phyloP scores from a whole-genome alignment of 1,140 invertebrate species.

The Ceratina australensis region DNA sequence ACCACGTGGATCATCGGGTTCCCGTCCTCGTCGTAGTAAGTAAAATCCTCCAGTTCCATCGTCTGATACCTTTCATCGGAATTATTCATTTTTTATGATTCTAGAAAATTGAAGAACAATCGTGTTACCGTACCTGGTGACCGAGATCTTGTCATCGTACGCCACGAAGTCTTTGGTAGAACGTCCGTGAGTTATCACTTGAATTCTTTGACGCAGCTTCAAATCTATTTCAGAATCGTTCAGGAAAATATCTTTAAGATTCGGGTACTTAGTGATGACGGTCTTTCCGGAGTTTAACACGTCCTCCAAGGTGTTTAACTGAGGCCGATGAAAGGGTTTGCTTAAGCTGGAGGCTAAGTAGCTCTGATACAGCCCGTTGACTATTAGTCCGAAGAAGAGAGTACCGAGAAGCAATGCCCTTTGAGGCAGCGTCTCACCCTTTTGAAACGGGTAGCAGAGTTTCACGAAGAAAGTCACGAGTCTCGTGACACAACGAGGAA shows the following conservation, averaged over 20 bases:
- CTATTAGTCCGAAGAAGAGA: constrained; percentile 56
- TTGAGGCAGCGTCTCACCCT: constrained; percentile 25
- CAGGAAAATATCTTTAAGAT: constrained; percentile 56
- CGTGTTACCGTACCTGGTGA: constrained; percentile 18
- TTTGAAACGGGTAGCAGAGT: constrained; percentile 44
- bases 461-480: constrained; percentile 38
- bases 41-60: constrained; percentile 35
- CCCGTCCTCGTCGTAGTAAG: constrained; percentile 56
- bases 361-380: constrained; percentile 62
- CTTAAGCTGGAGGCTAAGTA: constrained; percentile 60
- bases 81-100: too few relatives aligned
- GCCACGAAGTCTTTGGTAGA: constrained; percentile 33
- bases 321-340: constrained; percentile 58
- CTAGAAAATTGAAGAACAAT: too few relatives aligned
- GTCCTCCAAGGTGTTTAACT: constrained; percentile 59
- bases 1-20: constrained; percentile 60
- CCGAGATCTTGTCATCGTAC: background rate
- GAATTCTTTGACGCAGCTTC: constrained; percentile 14
- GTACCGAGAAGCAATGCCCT: constrained; percentile 49
- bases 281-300: constrained; percentile 53
- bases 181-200: background rate
- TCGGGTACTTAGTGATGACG: constrained; percentile 65
- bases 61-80: background rate
- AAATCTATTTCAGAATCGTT: constrained; percentile 27
- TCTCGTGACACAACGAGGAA: constrained; percentile 20